A percentile compares a stretch with the other conserved stretches of the same genome.
Evolutionary conservation across 2,797 vertebrate genomes (phyloP).

Genomic region (Euthynnus affinis): DNA sequence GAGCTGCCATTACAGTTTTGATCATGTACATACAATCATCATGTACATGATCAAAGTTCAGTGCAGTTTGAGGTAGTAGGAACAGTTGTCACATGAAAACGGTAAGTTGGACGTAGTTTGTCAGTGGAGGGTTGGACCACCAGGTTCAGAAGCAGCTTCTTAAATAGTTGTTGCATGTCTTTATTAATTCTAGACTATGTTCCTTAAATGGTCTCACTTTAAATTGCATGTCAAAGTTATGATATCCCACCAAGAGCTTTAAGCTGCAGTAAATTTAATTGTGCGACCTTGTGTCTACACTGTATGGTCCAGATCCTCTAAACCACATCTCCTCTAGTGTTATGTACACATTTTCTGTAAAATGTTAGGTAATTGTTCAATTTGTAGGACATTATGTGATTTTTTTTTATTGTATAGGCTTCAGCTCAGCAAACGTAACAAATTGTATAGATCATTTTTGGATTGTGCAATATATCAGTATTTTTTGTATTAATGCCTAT

Average conservation of each 20-base stretch:
- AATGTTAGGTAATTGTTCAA: not conserved
- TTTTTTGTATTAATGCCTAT: not conserved
- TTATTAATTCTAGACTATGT: slow-evolving; percentile 61
- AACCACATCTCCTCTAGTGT: not conserved
- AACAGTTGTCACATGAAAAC: slow-evolving; percentile 45
- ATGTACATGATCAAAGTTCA: not conserved
- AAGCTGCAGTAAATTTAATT: not conserved
- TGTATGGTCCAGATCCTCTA: not conserved
- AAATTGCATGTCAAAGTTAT: slow-evolving; percentile 27
- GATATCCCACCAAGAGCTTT: not conserved
- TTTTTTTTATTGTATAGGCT: not conserved
- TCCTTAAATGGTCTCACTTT: slow-evolving; percentile 43
- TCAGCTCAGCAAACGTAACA: not conserved
- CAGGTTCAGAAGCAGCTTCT: slow-evolving; percentile 33
- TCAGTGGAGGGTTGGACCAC: slow-evolving; percentile 53
- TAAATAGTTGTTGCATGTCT: slow-evolving; percentile 8
- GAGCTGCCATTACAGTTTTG: slow-evolving; percentile 20
- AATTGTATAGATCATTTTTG: not conserved
- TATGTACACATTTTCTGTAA: not conserved
- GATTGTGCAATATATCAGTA: not conserved
- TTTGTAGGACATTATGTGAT: not conserved
- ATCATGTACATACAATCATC: not conserved
- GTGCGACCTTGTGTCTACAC: not conserved
- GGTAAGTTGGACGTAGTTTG: slow-evolving; percentile 45
- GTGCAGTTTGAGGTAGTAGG: slow-evolving; percentile 9